These are phyloP conservation scores for Xiphorhynchus erythropygius DNA, from an alignment of 2,797 vertebrate species.

Conservation along the genomic window DNA sequence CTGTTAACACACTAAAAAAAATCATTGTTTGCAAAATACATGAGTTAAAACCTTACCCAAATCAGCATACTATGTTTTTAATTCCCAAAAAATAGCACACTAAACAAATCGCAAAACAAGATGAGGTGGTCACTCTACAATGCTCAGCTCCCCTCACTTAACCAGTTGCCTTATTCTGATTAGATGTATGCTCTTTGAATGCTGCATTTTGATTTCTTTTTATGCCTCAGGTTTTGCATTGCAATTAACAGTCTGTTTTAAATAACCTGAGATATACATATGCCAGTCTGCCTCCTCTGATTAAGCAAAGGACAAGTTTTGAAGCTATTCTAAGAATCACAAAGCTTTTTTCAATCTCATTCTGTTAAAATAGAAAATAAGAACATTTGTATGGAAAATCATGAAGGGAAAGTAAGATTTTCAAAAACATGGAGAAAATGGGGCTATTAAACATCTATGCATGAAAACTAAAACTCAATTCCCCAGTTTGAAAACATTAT, in stretches of 20 bases:
- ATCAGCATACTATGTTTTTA: neutral
- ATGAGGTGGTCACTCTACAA: neutral
- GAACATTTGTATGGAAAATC: neutral
- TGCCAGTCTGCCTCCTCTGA: neutral
- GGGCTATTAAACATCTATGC: neutral
- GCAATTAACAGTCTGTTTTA: neutral
- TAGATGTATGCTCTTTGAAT: neutral
- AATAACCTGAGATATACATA: neutral
- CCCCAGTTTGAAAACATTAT: neutral
- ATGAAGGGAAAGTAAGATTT: neutral
- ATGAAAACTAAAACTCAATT: neutral
- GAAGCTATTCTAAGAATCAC: neutral
- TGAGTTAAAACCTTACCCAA: neutral
- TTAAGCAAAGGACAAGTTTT: neutral
- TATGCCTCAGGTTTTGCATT: neutral
- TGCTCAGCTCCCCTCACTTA: neutral
- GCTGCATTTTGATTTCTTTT: neutral
- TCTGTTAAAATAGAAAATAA: neutral
- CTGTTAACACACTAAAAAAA: conserved; percentile 28
- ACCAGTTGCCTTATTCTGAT: neutral
- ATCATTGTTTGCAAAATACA: neutral
- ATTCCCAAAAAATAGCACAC: neutral
- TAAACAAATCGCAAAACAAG: neutral
- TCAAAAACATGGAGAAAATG: neutral
- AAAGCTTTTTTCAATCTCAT: neutral